Conservation (phyloP, 2,797 vertebrate genomes). For the Petrocephalus sullivani region DNA sequence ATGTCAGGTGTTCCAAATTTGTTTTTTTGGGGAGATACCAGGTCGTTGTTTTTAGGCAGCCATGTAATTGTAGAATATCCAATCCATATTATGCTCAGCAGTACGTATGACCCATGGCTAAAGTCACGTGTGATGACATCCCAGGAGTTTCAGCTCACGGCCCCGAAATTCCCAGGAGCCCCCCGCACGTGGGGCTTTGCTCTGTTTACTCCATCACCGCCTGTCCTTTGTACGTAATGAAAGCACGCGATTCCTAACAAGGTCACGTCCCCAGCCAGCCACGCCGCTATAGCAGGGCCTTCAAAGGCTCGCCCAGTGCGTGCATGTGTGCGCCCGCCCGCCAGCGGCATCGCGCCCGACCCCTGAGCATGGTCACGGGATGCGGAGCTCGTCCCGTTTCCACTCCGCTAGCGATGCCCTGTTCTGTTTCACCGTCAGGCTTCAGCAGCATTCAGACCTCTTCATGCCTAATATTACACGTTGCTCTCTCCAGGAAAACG, state of each 20-base stretch:
- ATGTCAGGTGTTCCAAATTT: background rate
- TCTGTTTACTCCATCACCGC: constrained; percentile 45
- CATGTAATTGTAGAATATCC: background rate
- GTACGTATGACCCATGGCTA: background rate
- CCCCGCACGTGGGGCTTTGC: constrained; percentile 29
- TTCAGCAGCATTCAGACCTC: background rate
- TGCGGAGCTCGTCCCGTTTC: background rate
- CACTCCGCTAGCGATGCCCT: background rate
- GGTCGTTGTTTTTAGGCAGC: background rate
- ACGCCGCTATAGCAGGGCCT: constrained; percentile 8
- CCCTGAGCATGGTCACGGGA: background rate
- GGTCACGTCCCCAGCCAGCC: constrained; percentile 46
- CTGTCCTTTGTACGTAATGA: constrained; percentile 32
- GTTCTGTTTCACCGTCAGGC: background rate
- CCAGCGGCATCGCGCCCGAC: background rate
- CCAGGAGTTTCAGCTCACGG: constrained; percentile 13
- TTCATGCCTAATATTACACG: background rate
- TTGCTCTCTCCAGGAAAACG: background rate
- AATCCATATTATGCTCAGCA: background rate
- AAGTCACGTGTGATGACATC: background rate
- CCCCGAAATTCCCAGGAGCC: background rate
- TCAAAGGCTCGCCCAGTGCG: background rate
- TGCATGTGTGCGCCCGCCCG: background rate
- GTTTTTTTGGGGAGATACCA: too few species aligned
- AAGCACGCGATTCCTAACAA: constrained; percentile 39